Percentiles rank a stretch among this genome's conserved stretches.
Evolutionary conservation across 2,113 vertebrate species (phyloP).

Genomic region (Gobiocypris rarus): DNA sequence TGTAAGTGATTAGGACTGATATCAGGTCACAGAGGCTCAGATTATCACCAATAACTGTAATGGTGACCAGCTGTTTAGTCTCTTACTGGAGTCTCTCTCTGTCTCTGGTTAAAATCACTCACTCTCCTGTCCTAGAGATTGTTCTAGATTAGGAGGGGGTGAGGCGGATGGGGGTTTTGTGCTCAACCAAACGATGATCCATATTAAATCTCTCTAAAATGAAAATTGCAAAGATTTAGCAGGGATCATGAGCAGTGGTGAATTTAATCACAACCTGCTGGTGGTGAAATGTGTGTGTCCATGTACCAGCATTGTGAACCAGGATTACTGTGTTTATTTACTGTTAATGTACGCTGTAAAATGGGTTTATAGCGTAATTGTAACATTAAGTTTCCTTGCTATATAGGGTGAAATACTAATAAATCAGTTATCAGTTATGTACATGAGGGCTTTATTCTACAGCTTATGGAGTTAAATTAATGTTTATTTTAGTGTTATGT

Average conservation of each 20-base stretch:
- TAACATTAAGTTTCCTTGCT: background rate
- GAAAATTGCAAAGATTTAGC: slow-evolving; percentile 96
- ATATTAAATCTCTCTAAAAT: slow-evolving; percentile 96
- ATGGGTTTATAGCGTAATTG: background rate
- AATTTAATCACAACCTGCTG: slow-evolving; percentile 88
- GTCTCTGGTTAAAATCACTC: slow-evolving; percentile 72
- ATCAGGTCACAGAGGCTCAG: slow-evolving; percentile 77
- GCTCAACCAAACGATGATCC: slow-evolving; percentile 85
- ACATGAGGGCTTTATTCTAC: background rate
- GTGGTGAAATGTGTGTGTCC: slow-evolving; percentile 66
- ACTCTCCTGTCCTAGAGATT: slow-evolving; percentile 69
- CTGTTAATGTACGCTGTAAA: slow-evolving; percentile 55
- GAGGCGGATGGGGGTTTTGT: slow-evolving; percentile 72
- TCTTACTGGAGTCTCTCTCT: slow-evolving; percentile 73
- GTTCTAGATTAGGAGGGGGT: slow-evolving; percentile 86
- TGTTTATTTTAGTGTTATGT: too few species aligned
- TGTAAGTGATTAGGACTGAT: slow-evolving; percentile 72
- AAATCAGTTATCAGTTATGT: background rate
- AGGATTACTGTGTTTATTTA: slow-evolving; percentile 83
- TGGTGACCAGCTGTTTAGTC: slow-evolving; percentile 80
- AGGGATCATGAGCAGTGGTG: slow-evolving; percentile 83
- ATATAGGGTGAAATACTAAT: background rate
- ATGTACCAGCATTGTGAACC: slow-evolving; percentile 75
- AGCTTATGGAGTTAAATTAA: too few species aligned
- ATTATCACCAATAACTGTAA: slow-evolving; percentile 80